Evolutionary conservation across 2,113 vertebrate species (phyloP).

Genomic region (Cyphomyrus discorhynchus): DNA sequence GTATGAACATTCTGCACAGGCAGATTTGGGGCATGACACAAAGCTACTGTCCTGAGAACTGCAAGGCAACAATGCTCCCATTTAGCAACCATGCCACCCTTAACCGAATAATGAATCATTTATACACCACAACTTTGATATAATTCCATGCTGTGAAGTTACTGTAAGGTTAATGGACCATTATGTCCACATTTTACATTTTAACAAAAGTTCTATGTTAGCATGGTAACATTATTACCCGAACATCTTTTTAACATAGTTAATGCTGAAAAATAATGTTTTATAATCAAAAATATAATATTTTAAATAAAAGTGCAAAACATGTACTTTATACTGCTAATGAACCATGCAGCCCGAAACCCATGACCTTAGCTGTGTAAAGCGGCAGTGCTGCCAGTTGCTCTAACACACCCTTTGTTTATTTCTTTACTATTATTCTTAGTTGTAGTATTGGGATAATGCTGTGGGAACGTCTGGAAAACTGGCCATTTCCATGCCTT

Average conservation of each 20-base stretch:
- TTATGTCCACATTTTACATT: not conserved
- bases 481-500: too few species aligned
- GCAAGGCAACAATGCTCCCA: not conserved
- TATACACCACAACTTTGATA: not conserved
- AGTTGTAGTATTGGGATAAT: too few species aligned
- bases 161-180: not conserved
- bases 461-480: too few species aligned
- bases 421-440: too few species aligned
- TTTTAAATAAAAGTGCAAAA: not conserved
- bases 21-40: not conserved
- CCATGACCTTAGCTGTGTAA: too few species aligned
- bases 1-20: not conserved
- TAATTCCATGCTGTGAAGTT: not conserved
- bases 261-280: not conserved
- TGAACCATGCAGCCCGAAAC: too few species aligned
- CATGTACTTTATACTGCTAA: not conserved
- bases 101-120: not conserved
- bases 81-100: not conserved
- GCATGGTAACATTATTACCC: not conserved
- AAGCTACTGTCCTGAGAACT: not conserved
- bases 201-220: not conserved
- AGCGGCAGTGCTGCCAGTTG: too few species aligned
- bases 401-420: too few species aligned
- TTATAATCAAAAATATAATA: not conserved
- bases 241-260: not conserved